These are phyloP conservation scores for Zingel zingel DNA, from an alignment of 2,113 vertebrate genomes.

Conservation along the genomic window DNA sequence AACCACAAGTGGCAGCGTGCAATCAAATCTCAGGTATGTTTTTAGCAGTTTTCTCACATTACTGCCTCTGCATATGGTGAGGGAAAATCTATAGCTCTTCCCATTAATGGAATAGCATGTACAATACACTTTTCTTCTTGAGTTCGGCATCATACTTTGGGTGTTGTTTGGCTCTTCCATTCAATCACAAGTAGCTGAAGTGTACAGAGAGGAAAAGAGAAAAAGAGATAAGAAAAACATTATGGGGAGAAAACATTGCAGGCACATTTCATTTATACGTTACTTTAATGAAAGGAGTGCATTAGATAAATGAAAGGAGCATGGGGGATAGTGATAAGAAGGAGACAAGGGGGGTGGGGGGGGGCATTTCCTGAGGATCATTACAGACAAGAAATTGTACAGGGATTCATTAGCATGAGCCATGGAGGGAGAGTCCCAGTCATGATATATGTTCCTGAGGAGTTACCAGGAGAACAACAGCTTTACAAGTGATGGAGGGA, in stretches of 20 bases:
- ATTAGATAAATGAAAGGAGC: conserved; percentile 68
- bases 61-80: conserved; percentile 20
- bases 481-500: conserved; percentile 50
- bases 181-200: conserved; percentile 56
- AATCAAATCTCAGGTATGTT: conserved; percentile 50
- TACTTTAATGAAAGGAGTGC: conserved; percentile 62
- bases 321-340: conserved; percentile 70
- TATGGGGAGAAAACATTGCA: conserved; percentile 60
- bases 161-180: conserved; percentile 50
- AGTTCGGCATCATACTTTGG: conserved; percentile 55
- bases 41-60: conserved; percentile 54
- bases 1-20: conserved; percentile 36
- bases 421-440: conserved; percentile 31
- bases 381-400: conserved; percentile 63
- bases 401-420: conserved; percentile 74
- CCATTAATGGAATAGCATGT: conserved; percentile 64
- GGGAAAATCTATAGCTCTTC: conserved; percentile 68
- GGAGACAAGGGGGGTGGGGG: conserved; percentile 59
- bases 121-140: no score
- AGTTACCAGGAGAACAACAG: conserved; percentile 51
- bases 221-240: conserved; percentile 53
- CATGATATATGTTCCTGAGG: conserved; percentile 67
- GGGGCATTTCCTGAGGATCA: conserved; percentile 63
- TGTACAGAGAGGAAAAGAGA: conserved; percentile 1
- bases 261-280: conserved; percentile 64